phyloP scores from a whole-genome alignment of 2,888 invertebrate species.

The Gisinianus flammeolus region DNA sequence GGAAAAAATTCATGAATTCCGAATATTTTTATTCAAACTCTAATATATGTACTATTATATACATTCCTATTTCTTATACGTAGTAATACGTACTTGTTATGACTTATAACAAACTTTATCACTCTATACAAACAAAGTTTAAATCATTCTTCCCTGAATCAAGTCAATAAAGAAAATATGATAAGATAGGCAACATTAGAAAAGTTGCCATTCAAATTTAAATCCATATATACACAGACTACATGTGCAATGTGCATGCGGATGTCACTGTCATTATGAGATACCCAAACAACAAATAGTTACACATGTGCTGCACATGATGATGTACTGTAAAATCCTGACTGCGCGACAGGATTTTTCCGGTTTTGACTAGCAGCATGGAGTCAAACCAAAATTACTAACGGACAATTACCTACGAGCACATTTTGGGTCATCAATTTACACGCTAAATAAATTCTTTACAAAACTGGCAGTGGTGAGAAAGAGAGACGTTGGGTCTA shows the following conservation, averaged over 20 bases:
- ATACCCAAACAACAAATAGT: too few species aligned
- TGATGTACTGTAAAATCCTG: too few species aligned
- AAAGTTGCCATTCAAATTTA: neutral
- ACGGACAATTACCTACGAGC: constrained; percentile 18
- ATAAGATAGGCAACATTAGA: neutral
- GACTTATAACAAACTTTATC: neutral
- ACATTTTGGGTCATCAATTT: constrained; percentile 18
- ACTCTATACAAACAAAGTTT: neutral
- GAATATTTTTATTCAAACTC: neutral
- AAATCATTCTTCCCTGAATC: neutral
- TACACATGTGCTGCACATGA: too few species aligned
- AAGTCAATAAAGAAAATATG: neutral
- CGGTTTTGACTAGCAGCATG: too few species aligned
- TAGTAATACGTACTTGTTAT: neutral
- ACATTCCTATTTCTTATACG: neutral
- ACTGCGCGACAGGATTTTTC: too few species aligned
- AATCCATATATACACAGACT: neutral
- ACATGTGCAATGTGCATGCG: neutral
- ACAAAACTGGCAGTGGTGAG: neutral
- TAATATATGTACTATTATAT: neutral
- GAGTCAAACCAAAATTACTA: constrained; percentile 19
- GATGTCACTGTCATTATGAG: neutral
- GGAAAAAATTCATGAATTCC: neutral
- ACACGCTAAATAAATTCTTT: constrained; percentile 24
- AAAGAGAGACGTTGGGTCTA: neutral